Conservation (phyloP, 2,888 invertebrate genomes). For the Linnaemya tessellans region DNA sequence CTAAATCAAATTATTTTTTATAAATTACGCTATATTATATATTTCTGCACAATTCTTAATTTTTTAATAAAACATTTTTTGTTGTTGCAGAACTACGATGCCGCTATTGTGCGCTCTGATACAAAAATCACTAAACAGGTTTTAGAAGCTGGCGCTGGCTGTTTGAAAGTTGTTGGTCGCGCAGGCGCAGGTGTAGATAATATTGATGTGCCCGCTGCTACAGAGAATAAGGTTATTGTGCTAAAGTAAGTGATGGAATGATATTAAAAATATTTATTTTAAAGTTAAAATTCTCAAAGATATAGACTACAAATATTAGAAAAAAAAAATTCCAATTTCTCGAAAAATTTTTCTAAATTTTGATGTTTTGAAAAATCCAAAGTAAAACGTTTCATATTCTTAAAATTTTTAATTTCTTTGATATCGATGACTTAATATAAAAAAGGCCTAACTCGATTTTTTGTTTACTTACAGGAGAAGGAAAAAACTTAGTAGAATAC, state of each 20-base stretch:
- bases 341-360: too few species aligned
- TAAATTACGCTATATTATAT: too few species aligned
- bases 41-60: neutral
- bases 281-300: neutral
- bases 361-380: too few species aligned
- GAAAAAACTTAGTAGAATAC: too few species aligned
- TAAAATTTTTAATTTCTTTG: too few species aligned
- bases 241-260: constrained; percentile 90
- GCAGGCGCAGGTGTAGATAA: constrained; percentile 99
- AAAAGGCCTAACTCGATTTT: too few species aligned
- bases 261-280: neutral
- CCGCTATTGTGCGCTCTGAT: constrained; percentile 95
- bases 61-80: neutral
- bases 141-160: constrained; percentile 87
- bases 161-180: constrained; percentile 94
- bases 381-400: too few species aligned
- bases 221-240: constrained; percentile 92
- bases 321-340: too few species aligned
- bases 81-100: constrained; percentile 94
- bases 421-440: too few species aligned
- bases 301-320: too few species aligned
- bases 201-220: constrained; percentile 95
- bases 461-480: too few species aligned
- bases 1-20: too few species aligned
- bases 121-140: constrained; percentile 96